Conservation (phyloP, 2,113 vertebrate species). For the Siphamia tubifer region DNA sequence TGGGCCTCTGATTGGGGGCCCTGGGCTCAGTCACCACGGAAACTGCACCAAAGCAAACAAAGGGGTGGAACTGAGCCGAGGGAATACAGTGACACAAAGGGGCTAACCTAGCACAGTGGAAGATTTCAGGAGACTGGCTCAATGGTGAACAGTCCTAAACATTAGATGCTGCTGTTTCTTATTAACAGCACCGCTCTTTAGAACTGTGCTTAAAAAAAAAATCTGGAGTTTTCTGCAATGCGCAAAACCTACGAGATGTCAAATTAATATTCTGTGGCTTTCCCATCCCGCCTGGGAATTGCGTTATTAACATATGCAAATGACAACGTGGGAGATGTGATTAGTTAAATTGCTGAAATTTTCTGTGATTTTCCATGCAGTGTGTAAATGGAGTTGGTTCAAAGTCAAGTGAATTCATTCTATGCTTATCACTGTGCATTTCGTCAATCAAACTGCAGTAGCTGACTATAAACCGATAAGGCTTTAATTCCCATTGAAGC, state of each 20-base stretch:
- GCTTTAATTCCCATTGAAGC: conserved; percentile 23
- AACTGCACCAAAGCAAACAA: conserved; percentile 84
- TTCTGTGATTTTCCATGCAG: conserved; percentile 64
- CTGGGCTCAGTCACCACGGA: conserved; percentile 75
- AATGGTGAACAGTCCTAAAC: conserved; percentile 42
- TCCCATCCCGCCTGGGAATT: conserved; percentile 8
- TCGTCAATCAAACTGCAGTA: conserved; percentile 61
- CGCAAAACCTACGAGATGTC: neutral
- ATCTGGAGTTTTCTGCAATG: neutral
- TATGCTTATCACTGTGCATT: conserved; percentile 38
- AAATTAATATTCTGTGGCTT: conserved; percentile 27
- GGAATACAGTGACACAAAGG: conserved; percentile 77
- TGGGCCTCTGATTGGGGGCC: conserved; percentile 77
- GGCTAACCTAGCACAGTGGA: conserved; percentile 68
- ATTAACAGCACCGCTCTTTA: neutral
- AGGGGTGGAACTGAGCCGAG: conserved; percentile 74
- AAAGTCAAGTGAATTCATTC: conserved; percentile 53
- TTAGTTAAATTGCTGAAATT: conserved; percentile 72
- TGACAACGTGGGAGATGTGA: conserved; percentile 58
- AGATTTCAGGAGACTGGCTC: conserved; percentile 63
- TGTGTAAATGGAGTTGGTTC: conserved; percentile 45
- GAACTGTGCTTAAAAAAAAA: neutral
- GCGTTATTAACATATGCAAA: conserved; percentile 81
- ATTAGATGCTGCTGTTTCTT: conserved; percentile 19
- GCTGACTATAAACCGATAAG: conserved; percentile 40